Evolutionary conservation across 2,113 vertebrate genomes (phyloP).

Genomic region (Argyrosomus japonicus): DNA sequence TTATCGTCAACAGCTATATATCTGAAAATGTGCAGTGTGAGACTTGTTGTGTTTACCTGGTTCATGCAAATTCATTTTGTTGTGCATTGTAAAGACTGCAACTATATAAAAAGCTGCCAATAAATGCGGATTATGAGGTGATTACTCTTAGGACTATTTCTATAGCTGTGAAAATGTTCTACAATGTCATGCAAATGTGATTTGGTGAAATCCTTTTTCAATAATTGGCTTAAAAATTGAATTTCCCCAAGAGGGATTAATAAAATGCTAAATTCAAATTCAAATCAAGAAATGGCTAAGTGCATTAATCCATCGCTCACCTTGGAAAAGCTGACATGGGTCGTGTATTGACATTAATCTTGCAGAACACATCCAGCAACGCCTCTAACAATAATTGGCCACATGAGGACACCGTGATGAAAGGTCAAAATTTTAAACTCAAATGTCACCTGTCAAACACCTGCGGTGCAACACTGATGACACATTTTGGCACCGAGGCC

Average conservation of each 20-base stretch:
- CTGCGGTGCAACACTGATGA: background rate
- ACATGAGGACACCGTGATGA: background rate
- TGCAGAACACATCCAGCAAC: background rate
- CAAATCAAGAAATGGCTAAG: background rate
- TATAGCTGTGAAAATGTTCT: too few species aligned
- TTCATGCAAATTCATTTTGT: background rate
- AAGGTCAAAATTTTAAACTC: slow-evolving; percentile 26
- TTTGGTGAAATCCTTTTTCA: background rate
- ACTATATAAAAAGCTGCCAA: background rate
- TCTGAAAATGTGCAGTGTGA: background rate
- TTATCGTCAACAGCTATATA: background rate
- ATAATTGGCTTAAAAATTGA: background rate
- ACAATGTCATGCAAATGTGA: background rate
- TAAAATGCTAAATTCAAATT: too few species aligned
- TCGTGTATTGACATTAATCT: slow-evolving; percentile 12
- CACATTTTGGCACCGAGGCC: background rate
- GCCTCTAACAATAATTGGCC: slow-evolving; percentile 4
- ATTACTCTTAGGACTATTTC: background rate
- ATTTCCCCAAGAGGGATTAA: too few species aligned
- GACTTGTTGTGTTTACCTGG: background rate
- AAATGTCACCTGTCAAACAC: slow-evolving; percentile 39
- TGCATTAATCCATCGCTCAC: background rate
- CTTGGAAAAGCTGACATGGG: slow-evolving; percentile 14
- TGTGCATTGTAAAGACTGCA: background rate
- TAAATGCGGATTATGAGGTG: background rate